Evolutionary conservation across 2,888 invertebrate species (phyloP).

Genomic region (Tachina grossa): DNA sequence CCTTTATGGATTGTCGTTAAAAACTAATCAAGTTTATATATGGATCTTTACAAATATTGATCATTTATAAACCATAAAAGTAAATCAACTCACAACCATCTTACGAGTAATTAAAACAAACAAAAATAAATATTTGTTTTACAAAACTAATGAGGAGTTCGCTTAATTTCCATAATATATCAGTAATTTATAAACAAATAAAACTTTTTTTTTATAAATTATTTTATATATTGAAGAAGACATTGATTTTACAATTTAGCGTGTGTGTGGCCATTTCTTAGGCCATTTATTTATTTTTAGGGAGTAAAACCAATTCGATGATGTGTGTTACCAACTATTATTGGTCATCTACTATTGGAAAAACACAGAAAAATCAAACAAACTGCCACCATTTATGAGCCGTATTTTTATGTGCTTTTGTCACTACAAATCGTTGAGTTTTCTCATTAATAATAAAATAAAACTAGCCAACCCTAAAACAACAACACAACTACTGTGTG

Average conservation of each 20-base stretch:
- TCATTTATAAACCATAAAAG: too few species aligned
- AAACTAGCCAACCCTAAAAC: constrained; percentile 64
- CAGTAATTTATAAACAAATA: neutral
- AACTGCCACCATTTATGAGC: constrained; percentile 60
- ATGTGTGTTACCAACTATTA: constrained; percentile 34
- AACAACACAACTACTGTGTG: constrained; percentile 44
- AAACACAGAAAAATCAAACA: neutral
- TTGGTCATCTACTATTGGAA: constrained; percentile 35
- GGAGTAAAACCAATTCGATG: neutral
- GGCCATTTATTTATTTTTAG: neutral
- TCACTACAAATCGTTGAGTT: constrained; percentile 57
- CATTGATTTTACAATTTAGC: neutral
- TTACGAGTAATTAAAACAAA: too few species aligned
- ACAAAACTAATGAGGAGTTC: too few species aligned
- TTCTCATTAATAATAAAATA: constrained; percentile 42
- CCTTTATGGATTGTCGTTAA: too few species aligned
- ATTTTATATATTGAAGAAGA: neutral
- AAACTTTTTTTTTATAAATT: neutral
- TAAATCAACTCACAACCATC: too few species aligned
- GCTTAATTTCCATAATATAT: too few species aligned
- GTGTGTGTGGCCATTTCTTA: constrained; percentile 32
- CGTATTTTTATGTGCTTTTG: constrained; percentile 25
- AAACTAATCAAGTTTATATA: too few species aligned
- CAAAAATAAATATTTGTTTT: too few species aligned
- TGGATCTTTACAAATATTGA: too few species aligned